phyloP scores from a whole-genome alignment of 2,797 vertebrate genomes.

The Protonibea diacanthus region DNA sequence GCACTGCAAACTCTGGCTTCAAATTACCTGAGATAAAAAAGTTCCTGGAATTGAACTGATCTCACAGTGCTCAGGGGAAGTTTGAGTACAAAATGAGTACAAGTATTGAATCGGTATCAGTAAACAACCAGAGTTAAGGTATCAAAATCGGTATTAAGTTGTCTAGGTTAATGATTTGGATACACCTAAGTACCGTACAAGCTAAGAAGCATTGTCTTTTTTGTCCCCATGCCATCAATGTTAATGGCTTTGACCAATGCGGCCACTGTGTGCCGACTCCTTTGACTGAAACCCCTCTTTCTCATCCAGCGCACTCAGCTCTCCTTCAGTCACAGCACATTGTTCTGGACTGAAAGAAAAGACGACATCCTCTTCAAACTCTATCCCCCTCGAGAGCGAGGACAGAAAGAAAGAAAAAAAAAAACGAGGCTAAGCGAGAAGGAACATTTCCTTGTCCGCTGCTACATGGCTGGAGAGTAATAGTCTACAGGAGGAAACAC shows the following conservation, averaged over 20 bases:
- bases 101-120: neutral
- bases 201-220: neutral
- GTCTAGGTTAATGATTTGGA: too few species aligned
- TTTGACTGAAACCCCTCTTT: constrained; percentile 24
- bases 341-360: constrained; percentile 59
- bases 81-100: neutral
- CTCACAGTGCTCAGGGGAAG: neutral
- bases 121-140: neutral
- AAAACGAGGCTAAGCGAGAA: constrained; percentile 28
- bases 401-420: constrained; percentile 7
- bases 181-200: neutral
- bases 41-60: neutral
- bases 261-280: neutral
- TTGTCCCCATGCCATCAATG: neutral
- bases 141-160: neutral
- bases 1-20: neutral
- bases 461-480: constrained; percentile 50
- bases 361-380: constrained; percentile 43
- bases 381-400: constrained; percentile 40
- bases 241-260: constrained; percentile 20
- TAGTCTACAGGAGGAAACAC: constrained; percentile 47
- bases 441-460: constrained; percentile 58
- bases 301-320: constrained; percentile 22
- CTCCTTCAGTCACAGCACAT: constrained; percentile 45
- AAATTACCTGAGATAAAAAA: neutral